phyloP scores from a whole-genome alignment of 2,888 invertebrate species.

The Brachyptera risi region DNA sequence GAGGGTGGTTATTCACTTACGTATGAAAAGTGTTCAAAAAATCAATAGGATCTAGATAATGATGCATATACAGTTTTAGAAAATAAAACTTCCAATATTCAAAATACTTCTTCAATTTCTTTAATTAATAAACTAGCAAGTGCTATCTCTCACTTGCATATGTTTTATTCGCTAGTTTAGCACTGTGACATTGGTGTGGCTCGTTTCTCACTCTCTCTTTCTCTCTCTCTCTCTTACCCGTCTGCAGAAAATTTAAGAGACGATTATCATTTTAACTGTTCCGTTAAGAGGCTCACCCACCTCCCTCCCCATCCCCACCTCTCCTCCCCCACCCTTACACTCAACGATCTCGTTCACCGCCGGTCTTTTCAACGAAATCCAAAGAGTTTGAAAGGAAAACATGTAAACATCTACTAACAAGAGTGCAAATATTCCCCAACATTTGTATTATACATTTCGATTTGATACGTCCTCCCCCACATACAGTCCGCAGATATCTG shows the following conservation, averaged over 20 bases:
- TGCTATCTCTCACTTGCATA: too few species aligned
- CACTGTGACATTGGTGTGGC: too few species aligned
- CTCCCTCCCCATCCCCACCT: slow-evolving; percentile 15
- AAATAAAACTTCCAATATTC: too few species aligned
- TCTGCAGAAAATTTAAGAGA: slow-evolving; percentile 32
- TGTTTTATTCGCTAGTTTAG: too few species aligned
- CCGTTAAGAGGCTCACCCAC: slow-evolving; percentile 43
- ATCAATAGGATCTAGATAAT: too few species aligned
- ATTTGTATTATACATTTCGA: neutral
- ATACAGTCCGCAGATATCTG: too few species aligned
- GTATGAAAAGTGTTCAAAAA: too few species aligned
- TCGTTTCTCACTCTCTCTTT: neutral
- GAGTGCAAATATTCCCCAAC: slow-evolving; percentile 1
- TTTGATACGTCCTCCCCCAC: too few species aligned
- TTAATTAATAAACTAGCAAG: too few species aligned
- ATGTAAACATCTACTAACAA: slow-evolving; percentile 20
- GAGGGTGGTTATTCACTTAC: too few species aligned
- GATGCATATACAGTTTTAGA: too few species aligned
- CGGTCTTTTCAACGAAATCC: slow-evolving; percentile 18
- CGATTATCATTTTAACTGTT: slow-evolving; percentile 46
- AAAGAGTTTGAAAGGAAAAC: slow-evolving; percentile 9
- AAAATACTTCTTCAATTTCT: too few species aligned
- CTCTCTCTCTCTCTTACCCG: slow-evolving; percentile 5
- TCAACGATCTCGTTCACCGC: neutral
- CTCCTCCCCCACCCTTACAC: neutral